phyloP scores from a whole-genome alignment of 1,140 invertebrate genomes.

The Papilio helenus region DNA sequence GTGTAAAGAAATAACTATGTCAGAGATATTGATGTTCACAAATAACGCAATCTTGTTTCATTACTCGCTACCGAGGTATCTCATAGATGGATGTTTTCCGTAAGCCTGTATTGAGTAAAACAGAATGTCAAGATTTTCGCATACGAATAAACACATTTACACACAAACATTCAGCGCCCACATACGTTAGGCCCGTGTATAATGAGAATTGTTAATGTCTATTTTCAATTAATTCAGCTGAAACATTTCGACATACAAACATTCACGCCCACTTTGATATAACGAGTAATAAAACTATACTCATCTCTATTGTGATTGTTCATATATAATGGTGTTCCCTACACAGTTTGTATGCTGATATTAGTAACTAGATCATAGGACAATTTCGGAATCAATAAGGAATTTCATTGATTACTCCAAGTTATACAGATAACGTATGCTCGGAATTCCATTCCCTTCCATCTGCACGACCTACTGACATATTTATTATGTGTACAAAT shows the following conservation, averaged over 20 bases:
- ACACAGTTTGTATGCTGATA: neutral
- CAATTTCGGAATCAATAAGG: neutral
- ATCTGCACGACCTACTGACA: neutral
- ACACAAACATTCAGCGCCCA: no score
- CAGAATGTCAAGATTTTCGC: neutral
- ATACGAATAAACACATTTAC: neutral
- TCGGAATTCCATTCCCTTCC: neutral
- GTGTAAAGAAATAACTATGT: neutral
- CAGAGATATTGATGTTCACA: neutral
- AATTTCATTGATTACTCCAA: neutral
- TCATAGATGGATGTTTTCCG: neutral
- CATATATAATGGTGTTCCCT: no score
- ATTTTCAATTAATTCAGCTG: no score
- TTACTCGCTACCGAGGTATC: neutral
- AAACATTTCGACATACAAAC: no score
- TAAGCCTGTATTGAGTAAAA: neutral
- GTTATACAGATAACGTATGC: neutral
- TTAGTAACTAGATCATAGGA: neutral
- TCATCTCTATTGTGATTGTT: no score
- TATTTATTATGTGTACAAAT: neutral
- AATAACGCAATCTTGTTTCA: neutral
- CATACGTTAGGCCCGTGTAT: no score
- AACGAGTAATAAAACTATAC: no score
- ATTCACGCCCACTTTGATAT: no score
- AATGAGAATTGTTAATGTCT: no score